A percentile compares a stretch with the other conserved stretches of the same genome.
These are phyloP conservation scores for Liposcelis brunnea DNA, from an alignment of 2,888 invertebrate species.

Conservation along the genomic window DNA sequence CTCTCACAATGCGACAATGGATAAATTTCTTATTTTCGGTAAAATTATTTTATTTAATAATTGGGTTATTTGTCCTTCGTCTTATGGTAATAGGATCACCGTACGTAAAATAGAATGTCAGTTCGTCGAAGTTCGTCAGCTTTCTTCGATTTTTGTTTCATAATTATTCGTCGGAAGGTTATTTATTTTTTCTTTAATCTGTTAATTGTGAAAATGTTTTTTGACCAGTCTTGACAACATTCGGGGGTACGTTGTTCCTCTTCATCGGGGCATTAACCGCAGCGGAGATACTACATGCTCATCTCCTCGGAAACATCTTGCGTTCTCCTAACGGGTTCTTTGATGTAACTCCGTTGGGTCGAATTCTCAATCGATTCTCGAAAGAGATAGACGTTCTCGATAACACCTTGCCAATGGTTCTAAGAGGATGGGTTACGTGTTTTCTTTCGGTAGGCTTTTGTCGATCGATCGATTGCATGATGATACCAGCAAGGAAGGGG, in stretches of 20 bases:
- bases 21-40: conserved; percentile 17
- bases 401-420: conserved; percentile 50
- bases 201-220: no score
- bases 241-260: not conserved
- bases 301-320: conserved; percentile 44
- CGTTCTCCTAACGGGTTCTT: conserved; percentile 54
- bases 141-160: no score
- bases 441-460: conserved; percentile 21
- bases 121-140: no score
- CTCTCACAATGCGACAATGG: conserved; percentile 22
- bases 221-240: conserved; percentile 1
- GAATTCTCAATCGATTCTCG: conserved; percentile 61
- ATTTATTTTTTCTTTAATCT: no score
- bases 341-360: conserved; percentile 63
- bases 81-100: no score
- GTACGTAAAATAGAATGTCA: no score
- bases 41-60: conserved; percentile 5
- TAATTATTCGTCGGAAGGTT: no score
- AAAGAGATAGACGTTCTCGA: conserved; percentile 58
- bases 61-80: no score
- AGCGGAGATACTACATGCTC: conserved; percentile 35
- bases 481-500: no score
- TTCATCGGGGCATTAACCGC: conserved; percentile 1
- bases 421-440: conserved; percentile 51
- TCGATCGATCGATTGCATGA: no score